phyloP scores from a whole-genome alignment of 2,888 invertebrate genomes.

The Parnassius mnemosyne region DNA sequence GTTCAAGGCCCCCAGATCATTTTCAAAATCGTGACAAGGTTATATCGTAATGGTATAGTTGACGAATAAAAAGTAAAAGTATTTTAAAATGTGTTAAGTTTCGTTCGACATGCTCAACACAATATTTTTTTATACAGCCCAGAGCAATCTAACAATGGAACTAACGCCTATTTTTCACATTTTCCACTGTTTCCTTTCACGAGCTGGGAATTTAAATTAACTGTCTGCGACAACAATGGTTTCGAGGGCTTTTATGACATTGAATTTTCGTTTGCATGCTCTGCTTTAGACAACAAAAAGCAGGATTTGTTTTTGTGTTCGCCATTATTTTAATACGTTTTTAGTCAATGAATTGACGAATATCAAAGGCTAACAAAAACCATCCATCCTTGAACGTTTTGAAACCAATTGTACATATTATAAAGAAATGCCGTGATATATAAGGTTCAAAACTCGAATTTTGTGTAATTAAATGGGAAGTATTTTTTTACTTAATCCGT shows the following conservation, averaged over 20 bases:
- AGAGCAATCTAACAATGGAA: slow-evolving; percentile 73
- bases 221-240: slow-evolving; percentile 77
- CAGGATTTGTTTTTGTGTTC: slow-evolving; percentile 13
- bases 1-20: too few species aligned
- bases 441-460: too few species aligned
- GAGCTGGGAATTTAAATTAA: slow-evolving; percentile 77
- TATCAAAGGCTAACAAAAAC: neutral
- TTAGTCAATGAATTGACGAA: slow-evolving; percentile 15
- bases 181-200: slow-evolving; percentile 77
- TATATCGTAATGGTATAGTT: too few species aligned
- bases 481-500: too few species aligned
- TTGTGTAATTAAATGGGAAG: too few species aligned
- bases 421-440: too few species aligned
- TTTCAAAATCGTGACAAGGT: too few species aligned
- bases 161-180: slow-evolving; percentile 64
- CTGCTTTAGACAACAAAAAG: slow-evolving; percentile 14
- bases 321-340: slow-evolving; percentile 16
- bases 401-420: too few species aligned
- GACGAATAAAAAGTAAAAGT: too few species aligned
- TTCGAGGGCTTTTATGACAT: slow-evolving; percentile 26
- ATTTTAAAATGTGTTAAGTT: neutral
- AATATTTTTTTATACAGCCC: slow-evolving; percentile 5
- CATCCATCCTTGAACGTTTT: too few species aligned
- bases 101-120: neutral
- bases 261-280: slow-evolving; percentile 20